Conservation (phyloP, 2,113 vertebrate genomes). For the Mirounga angustirostris region DNA sequence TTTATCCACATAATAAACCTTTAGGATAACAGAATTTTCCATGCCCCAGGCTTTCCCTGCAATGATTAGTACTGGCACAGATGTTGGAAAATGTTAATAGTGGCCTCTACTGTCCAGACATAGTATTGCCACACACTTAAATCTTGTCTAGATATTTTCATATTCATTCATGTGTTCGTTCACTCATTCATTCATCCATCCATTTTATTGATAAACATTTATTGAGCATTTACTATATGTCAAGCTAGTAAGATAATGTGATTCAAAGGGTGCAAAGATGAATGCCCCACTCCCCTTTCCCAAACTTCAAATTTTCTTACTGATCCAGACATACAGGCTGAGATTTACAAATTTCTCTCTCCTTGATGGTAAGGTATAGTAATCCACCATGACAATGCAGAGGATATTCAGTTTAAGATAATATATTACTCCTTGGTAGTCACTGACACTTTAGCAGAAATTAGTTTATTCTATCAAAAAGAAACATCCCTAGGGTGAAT, state of each 20-base stretch:
- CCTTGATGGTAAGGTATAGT: background rate
- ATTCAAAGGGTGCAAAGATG: background rate
- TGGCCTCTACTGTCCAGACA: conserved; percentile 62
- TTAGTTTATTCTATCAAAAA: conserved; percentile 49
- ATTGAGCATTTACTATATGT: background rate
- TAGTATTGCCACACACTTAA: background rate
- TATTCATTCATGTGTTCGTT: background rate
- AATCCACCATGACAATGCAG: background rate
- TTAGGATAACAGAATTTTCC: background rate
- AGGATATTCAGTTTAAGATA: background rate
- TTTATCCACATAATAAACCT: background rate
- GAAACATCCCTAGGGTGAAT: background rate
- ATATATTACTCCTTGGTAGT: background rate
- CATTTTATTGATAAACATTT: background rate
- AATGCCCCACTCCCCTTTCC: background rate
- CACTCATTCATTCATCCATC: background rate
- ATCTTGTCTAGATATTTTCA: background rate
- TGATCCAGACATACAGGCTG: background rate
- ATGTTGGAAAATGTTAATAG: conserved; percentile 51
- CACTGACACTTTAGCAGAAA: conserved; percentile 15
- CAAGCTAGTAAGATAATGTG: background rate
- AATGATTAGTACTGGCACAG: no score
- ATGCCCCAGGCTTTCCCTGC: background rate
- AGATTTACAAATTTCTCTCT: background rate
- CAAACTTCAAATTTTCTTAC: background rate